Evolutionary conservation across 2,113 vertebrate genomes (phyloP).

Genomic region (Macaca fascicularis): DNA sequence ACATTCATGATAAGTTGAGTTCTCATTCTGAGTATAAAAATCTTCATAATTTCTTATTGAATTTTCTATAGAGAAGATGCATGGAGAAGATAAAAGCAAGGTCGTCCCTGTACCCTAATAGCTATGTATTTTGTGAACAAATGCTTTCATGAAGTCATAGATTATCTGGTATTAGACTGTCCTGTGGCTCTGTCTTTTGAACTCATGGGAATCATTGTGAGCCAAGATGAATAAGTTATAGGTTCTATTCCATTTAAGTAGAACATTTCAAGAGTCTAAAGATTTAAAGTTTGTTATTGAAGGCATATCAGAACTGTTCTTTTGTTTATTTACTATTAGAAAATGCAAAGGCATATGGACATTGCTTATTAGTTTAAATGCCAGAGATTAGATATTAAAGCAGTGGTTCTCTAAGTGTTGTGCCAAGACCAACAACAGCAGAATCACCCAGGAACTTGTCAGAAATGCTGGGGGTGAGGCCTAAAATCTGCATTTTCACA

Average conservation of each 20-base stretch:
- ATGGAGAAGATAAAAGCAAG: not conserved
- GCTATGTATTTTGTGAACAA: not conserved
- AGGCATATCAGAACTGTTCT: not conserved
- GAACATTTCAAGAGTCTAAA: conserved; percentile 13
- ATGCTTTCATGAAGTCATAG: not conserved
- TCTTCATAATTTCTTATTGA: not conserved
- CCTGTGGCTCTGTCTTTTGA: not conserved
- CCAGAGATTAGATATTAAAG: not conserved
- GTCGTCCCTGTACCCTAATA: not conserved
- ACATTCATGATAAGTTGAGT: not conserved
- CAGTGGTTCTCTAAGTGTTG: not conserved
- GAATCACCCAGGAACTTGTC: not conserved
- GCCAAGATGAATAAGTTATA: not conserved
- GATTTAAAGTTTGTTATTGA: not conserved
- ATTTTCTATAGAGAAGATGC: not conserved
- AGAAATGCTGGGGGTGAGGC: not conserved
- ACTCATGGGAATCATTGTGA: not conserved
- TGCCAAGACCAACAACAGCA: not conserved
- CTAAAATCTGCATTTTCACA: not conserved
- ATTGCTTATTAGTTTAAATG: not conserved
- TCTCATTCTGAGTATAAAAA: not conserved
- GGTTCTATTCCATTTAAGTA: not conserved
- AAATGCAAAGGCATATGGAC: not conserved
- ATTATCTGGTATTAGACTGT: not conserved
- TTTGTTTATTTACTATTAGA: conserved; percentile 37